Base-by-base conservation (phyloP, 2,888 invertebrate species). In the Andrena bucephala region DNA sequence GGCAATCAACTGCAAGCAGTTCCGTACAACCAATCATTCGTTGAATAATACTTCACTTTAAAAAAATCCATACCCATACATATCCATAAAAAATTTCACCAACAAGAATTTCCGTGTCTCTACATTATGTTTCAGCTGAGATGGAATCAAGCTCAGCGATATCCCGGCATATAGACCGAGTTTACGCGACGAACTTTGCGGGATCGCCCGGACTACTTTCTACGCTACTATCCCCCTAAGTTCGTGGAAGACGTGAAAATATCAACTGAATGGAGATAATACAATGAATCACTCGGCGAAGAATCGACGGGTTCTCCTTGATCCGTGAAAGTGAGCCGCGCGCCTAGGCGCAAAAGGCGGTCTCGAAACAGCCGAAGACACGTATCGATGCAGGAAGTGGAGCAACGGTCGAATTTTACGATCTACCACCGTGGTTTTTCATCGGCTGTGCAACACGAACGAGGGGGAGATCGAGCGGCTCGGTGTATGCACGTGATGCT, bases 371-470 rank as follows among this genome's bases (percentile, higher is more conserved):
- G 70, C 29, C 65, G 69, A 66, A 70, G 60, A 83, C 87, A 80
- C 81, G 85, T 87, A 83, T 87, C 62, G 84, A 81, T 85, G 87
- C 48, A 75, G 70, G 78, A 79, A 83, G 79, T 52, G 70, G 72
- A 54, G 63, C 57, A 71, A 63, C 54, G 59, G 71, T 68, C 52
- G 77, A 72, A 81, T 84, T 87, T 87, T 87, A 83, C 80, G 87
- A 85, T 81, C 71, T 65, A 69, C 79, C 78, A 76, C 76, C 76
- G 57, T 27, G 60, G 73, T 75, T 78, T 73, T 75, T 76, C 77
- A 76, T 77, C 68, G 70, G 54, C 81, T 60, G 82, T 36, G n/a
- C 68, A n/a, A 54, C 33, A 54, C 60, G 33, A 20, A 50, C 42
- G 62, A 65, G 60, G 63, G 42, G 50, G 54, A 62, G 76, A 57